These are phyloP conservation scores for Verasper variegatus DNA, from an alignment of 2,113 vertebrate species.

Conservation along the genomic window DNA sequence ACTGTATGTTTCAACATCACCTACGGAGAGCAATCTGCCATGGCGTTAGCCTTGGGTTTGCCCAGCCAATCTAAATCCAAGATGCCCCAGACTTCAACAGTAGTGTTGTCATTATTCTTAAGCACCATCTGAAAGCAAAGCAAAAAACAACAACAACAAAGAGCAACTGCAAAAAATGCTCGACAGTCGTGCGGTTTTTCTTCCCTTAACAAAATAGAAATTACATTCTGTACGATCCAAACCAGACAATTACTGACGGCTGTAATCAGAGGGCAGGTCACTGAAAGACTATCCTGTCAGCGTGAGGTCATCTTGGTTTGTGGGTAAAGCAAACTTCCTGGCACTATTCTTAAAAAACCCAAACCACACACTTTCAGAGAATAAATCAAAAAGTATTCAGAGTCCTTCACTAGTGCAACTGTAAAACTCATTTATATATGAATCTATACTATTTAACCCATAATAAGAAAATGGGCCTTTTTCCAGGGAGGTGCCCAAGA, in stretches of 20 bases:
- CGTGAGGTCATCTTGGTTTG: not conserved
- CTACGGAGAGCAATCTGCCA: constrained; percentile 49
- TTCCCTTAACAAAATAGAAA: not conserved
- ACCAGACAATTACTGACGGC: not conserved
- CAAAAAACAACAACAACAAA: too few species aligned
- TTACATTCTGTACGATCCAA: not conserved
- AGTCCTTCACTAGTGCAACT: too few species aligned
- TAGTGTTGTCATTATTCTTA: not conserved
- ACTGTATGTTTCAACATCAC: constrained; percentile 12
- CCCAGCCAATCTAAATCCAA: not conserved
- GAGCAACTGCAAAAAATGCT: too few species aligned
- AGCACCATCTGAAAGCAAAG: not conserved
- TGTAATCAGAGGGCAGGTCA: not conserved
- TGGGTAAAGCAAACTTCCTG: not conserved
- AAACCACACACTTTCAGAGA: not conserved
- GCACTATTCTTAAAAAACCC: not conserved
- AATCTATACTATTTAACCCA: too few species aligned
- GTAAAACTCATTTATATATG: too few species aligned
- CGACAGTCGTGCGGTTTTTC: not conserved
- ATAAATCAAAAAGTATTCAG: not conserved
- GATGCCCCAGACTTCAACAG: too few species aligned
- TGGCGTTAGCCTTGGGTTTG: not conserved
- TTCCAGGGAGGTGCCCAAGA: too few species aligned
- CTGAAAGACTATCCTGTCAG: not conserved
- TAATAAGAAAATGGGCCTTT: too few species aligned